These are phyloP conservation scores for Aphaenogaster rudis DNA, from an alignment of 1,140 invertebrate genomes.

Conservation along the genomic window DNA sequence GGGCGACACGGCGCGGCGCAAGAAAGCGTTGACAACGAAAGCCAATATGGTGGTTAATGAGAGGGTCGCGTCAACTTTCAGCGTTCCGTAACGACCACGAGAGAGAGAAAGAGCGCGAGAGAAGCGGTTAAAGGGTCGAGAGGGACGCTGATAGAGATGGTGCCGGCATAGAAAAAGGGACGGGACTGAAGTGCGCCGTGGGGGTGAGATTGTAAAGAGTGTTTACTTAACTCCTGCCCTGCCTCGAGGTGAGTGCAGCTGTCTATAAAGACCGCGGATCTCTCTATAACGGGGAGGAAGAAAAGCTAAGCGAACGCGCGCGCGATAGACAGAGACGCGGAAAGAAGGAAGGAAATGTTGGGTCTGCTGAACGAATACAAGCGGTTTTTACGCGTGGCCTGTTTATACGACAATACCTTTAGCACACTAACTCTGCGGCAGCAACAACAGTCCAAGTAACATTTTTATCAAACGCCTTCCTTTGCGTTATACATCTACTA, in stretches of 20 bases:
- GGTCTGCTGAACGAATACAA: constrained; percentile 72
- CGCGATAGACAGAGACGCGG: neutral
- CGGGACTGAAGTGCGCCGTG: constrained; percentile 23
- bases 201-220: constrained; percentile 72
- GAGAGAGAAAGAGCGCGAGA: neutral
- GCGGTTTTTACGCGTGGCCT: constrained; percentile 74
- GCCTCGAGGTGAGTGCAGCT: constrained; percentile 66
- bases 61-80: constrained; percentile 47
- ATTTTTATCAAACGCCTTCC: constrained; percentile 62
- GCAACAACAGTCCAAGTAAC: constrained; percentile 46
- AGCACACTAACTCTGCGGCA: constrained; percentile 56
- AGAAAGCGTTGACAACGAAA: constrained; percentile 67
- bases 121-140: neutral
- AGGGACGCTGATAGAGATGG: neutral
- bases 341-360: constrained; percentile 37
- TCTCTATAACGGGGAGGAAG: constrained; percentile 15
- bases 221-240: constrained; percentile 72
- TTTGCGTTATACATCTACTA: constrained; percentile 48
- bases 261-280: constrained; percentile 68
- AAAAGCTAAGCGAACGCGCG: constrained; percentile 25
- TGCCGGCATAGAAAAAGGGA: constrained; percentile 31
- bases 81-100: constrained; percentile 41
- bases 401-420: constrained; percentile 76
- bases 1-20: constrained; percentile 44
- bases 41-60: constrained; percentile 63